Evolutionary conservation across 1,140 invertebrate species (phyloP), one percentile per base, ranked within the genome.

Genomic region (Leptinotarsa defecta): DNA sequence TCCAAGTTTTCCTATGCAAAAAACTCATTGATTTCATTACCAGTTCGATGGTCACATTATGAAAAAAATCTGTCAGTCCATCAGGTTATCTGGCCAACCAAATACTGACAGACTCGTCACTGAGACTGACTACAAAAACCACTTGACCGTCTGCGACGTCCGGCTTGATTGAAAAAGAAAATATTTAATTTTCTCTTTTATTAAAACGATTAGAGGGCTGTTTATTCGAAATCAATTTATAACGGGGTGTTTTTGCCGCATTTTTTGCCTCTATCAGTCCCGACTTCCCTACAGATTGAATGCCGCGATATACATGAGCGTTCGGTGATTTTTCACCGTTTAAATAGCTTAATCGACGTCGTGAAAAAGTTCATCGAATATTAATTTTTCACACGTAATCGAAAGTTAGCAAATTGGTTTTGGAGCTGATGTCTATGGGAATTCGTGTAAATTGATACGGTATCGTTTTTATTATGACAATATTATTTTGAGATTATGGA

Each of bases 151-250:
- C 62, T 73, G 71, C 34, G 24, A 20, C 22, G 68, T 61, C 64
- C 70, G 48, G 64, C 57, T 73, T 73, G 75, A 76, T 76, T 76
- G 70, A 43, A 71, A 71, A 71, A 71, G 70, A 71, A 71, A 71
- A 68, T 68, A 57, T 57, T 57, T 57, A 57, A 57, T 77, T 79
- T 57, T 64, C 62, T 73, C 68, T 80, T 74, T 76, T 76, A 77
- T 75, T 76, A 79, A 74, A 78, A 71, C 73, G 79, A 80, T 80
- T 75, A 78, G 77, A 78, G 79, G 76, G 72, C 64, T 71, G 72
- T 78, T 80, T 76, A 76, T 79, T 79, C 68, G 74, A 65, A 75
- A 77, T 77, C 69, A 77, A 78, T 78, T 76, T 76, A 76, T 77
- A 71, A 71, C 27, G 67, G 74, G 77, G 71, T 27, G 71, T 74